A percentile compares a stretch with the other conserved stretches of the same genome.
Evolutionary conservation across 2,888 invertebrate genomes (phyloP).

Genomic region (Drosophila neotestacea): DNA sequence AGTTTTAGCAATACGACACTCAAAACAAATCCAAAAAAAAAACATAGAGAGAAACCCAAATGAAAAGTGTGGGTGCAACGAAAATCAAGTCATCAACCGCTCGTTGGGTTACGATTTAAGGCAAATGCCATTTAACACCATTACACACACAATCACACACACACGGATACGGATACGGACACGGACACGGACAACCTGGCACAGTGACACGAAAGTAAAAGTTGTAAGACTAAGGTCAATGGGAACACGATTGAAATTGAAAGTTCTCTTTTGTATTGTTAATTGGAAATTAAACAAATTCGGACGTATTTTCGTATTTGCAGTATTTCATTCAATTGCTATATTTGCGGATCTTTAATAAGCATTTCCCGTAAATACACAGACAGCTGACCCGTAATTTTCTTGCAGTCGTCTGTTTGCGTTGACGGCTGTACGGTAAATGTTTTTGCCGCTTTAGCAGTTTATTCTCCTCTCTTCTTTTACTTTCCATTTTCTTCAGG

Average conservation of each 20-base stretch:
- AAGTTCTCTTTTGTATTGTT: constrained; percentile 15
- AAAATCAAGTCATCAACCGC: constrained; percentile 21
- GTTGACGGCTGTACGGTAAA: constrained; percentile 72
- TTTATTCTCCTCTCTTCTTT: constrained; percentile 44
- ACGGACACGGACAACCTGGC: neutral
- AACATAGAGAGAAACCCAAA: constrained; percentile 12
- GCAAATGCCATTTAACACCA: neutral
- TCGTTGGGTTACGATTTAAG: constrained; percentile 15
- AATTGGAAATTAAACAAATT: constrained; percentile 14
- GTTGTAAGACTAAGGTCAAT: neutral
- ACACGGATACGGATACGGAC: neutral
- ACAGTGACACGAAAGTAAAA: constrained; percentile 8
- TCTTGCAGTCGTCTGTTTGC: constrained; percentile 67
- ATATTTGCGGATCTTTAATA: neutral
- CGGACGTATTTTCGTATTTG: neutral
- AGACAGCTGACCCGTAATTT: constrained; percentile 18
- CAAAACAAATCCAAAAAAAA: constrained; percentile 14
- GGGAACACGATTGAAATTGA: constrained; percentile 12
- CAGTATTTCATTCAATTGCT: neutral
- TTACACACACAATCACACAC: constrained; percentile 2
- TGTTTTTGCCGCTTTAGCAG: constrained; percentile 54
- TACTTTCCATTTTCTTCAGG: constrained; percentile 74
- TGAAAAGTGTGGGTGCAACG: constrained; percentile 6
- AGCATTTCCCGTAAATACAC: constrained; percentile 12
- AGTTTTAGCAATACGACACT: constrained; percentile 37